These are phyloP conservation scores for Metaphire vulgaris DNA, from an alignment of 1,140 invertebrate species.

Conservation along the genomic window DNA sequence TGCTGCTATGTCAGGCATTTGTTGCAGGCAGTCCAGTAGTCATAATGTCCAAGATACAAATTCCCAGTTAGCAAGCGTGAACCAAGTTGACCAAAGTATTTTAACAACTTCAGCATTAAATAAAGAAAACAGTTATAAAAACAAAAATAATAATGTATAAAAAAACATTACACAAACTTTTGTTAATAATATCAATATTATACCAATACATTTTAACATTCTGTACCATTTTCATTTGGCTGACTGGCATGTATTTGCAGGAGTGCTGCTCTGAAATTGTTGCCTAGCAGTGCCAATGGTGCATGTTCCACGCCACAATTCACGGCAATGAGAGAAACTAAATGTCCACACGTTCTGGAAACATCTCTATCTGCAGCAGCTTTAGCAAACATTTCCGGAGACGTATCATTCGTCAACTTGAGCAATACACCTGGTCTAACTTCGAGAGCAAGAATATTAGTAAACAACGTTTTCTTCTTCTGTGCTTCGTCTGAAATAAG, in stretches of 20 bases:
- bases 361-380: conserved; percentile 32
- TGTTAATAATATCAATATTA: too few relatives aligned
- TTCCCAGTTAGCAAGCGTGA: too few relatives aligned
- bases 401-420: conserved; percentile 37
- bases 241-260: conserved; percentile 4
- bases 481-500: too few relatives aligned
- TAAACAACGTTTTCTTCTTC: conserved; percentile 24
- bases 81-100: too few relatives aligned
- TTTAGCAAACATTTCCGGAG: conserved; percentile 36
- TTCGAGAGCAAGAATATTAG: conserved; percentile 44
- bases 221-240: background rate
- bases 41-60: too few relatives aligned
- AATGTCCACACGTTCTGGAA: conserved; percentile 37
- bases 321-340: conserved; percentile 41
- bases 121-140: too few relatives aligned
- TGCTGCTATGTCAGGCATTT: too few relatives aligned
- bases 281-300: conserved; percentile 41
- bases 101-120: too few relatives aligned
- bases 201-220: background rate
- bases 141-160: too few relatives aligned
- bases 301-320: conserved; percentile 42
- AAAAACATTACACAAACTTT: too few relatives aligned
- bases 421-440: conserved; percentile 39
- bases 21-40: too few relatives aligned
- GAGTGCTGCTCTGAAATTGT: conserved; percentile 40